These are phyloP conservation scores for Hermaeophaga mercurialis DNA, from an alignment of 2,888 invertebrate genomes.

Conservation along the genomic window DNA sequence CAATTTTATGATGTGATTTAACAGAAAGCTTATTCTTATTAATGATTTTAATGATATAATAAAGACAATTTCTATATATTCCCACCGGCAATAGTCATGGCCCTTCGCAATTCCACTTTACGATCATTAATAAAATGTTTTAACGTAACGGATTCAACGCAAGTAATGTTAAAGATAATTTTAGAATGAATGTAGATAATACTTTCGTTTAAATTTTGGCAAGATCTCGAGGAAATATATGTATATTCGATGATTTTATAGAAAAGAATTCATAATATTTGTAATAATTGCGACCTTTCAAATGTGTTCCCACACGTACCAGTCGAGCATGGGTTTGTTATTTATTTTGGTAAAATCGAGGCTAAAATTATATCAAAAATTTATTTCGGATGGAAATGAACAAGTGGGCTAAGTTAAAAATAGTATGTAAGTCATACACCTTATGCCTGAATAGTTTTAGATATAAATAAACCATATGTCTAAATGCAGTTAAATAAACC, in stretches of 20 bases:
- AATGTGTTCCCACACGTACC: background rate
- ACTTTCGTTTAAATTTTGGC: slow-evolving; percentile 9
- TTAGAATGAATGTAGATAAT: too few species aligned
- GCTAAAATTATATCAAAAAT: background rate
- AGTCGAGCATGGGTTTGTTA: background rate
- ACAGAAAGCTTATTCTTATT: too few species aligned
- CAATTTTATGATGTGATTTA: too few species aligned
- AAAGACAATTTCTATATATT: too few species aligned
- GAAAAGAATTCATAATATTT: slow-evolving; percentile 12
- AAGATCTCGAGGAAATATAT: background rate
- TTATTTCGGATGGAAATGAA: slow-evolving; percentile 7
- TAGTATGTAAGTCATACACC: slow-evolving; percentile 4
- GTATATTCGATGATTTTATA: background rate
- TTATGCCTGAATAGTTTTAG: background rate
- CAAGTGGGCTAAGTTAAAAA: slow-evolving; percentile 1
- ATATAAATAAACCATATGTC: background rate
- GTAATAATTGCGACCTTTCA: background rate
- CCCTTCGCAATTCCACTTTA: too few species aligned
- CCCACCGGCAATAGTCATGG: too few species aligned
- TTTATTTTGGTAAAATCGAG: slow-evolving; percentile 1
- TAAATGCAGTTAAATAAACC: slow-evolving; percentile 11
- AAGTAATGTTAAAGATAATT: too few species aligned
- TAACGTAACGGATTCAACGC: too few species aligned
- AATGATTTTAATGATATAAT: too few species aligned
- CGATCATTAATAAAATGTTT: too few species aligned